phyloP scores from a whole-genome alignment of 2,113 vertebrate genomes.

The Istiophorus platypterus region DNA sequence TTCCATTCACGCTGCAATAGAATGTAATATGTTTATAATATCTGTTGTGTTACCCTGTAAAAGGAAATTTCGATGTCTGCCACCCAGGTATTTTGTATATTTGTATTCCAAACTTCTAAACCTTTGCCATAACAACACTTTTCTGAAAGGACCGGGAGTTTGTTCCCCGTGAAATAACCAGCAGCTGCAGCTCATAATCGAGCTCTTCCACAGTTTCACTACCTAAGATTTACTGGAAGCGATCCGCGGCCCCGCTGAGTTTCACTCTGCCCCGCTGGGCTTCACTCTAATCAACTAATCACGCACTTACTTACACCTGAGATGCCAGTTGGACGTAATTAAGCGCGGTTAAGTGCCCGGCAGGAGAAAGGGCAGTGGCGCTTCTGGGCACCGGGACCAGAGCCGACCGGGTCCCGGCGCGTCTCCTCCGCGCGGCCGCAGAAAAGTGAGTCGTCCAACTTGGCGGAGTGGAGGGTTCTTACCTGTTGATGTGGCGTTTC shows the following conservation, averaged over 20 bases:
- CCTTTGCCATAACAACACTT: background rate
- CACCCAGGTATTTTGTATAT: background rate
- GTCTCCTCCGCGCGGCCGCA: background rate
- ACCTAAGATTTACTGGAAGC: conserved; percentile 1
- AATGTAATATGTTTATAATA: background rate
- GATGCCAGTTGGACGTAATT: conserved; percentile 47
- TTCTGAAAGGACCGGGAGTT: background rate
- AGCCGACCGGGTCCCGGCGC: background rate
- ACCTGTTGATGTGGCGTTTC: conserved; percentile 79
- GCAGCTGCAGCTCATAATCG: conserved; percentile 4
- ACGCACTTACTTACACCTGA: conserved; percentile 47
- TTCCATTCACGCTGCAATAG: background rate
- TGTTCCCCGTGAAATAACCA: background rate
- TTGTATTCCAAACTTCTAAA: background rate
- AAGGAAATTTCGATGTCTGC: background rate
- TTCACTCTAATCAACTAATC: conserved; percentile 42
- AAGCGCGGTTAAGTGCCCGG: conserved; percentile 30
- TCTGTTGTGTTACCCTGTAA: background rate
- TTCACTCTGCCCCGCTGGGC: conserved; percentile 18
- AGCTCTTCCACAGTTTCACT: background rate
- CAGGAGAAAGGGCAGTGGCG: conserved; percentile 18
- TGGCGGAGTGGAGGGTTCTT: conserved; percentile 32
- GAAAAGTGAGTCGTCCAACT: conserved; percentile 21
- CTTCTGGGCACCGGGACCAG: background rate
- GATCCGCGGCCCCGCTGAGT: conserved; percentile 19